phyloP scores from a whole-genome alignment of 1,140 invertebrate genomes.

The Zaprionus ghesquierei region DNA sequence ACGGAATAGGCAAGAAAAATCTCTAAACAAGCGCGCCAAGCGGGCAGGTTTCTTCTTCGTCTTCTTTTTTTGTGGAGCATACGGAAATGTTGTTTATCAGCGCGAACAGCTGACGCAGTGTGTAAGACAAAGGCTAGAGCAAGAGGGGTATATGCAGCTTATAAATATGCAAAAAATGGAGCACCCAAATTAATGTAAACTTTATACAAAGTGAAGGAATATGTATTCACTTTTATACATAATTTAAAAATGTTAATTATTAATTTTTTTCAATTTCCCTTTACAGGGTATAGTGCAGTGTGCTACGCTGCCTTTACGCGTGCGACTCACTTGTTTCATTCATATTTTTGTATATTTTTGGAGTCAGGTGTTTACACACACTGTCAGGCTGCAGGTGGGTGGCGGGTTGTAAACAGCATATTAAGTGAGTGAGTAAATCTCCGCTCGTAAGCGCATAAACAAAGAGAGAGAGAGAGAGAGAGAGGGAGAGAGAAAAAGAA shows the following conservation, averaged over 20 bases:
- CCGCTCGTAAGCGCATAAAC: not conserved
- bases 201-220: too few species aligned
- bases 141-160: not conserved
- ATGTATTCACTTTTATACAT: too few species aligned
- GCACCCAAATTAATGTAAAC: too few species aligned
- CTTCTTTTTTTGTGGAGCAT: not conserved
- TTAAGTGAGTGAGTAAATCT: not conserved
- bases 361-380: conserved; percentile 7
- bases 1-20: not conserved
- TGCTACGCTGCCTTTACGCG: not conserved
- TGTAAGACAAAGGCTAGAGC: too few species aligned
- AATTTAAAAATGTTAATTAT: too few species aligned
- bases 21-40: too few species aligned
- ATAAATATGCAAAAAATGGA: too few species aligned
- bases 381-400: not conserved
- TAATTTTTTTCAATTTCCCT: too few species aligned
- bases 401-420: not conserved
- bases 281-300: not conserved
- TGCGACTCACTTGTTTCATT: not conserved
- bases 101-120: not conserved
- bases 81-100: not conserved
- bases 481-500: not conserved
- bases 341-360: not conserved
- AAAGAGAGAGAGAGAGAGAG: too few species aligned
- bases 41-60: too few species aligned